Evolutionary conservation across 2,797 vertebrate genomes (phyloP).

Genomic region (Ammospiza maritima): DNA sequence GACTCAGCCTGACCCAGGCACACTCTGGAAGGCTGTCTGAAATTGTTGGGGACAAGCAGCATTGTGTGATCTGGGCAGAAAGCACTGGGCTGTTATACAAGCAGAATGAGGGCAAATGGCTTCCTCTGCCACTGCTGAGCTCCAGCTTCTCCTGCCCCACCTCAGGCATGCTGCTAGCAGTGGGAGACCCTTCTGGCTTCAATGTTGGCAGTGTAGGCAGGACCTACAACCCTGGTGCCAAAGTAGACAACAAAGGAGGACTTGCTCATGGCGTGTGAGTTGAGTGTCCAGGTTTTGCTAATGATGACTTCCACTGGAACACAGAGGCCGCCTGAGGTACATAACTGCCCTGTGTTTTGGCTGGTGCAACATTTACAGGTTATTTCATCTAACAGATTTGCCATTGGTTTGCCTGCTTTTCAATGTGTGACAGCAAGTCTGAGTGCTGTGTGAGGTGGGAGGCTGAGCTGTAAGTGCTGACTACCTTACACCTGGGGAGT

Average conservation of each 20-base stretch:
- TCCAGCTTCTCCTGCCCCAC: neutral
- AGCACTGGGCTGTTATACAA: fast-evolving
- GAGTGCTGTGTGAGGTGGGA: fast-evolving
- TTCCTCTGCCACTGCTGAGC: neutral
- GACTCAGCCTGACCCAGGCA: fast-evolving
- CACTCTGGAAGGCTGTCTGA: fast-evolving
- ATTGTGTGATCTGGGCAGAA: fast-evolving
- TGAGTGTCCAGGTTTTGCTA: neutral
- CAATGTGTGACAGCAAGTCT: fast-evolving
- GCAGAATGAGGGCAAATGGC: neutral
- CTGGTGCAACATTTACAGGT: neutral
- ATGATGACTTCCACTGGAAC: neutral
- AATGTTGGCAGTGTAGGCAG: fast-evolving
- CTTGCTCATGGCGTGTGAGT: fast-evolving
- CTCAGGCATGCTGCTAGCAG: no score
- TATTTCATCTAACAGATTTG: neutral
- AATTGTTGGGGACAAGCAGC: fast-evolving
- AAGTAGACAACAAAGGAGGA: neutral
- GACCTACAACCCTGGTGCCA: fast-evolving
- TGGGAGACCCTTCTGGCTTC: neutral
- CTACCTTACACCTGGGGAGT: fast-evolving
- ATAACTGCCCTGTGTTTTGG: no score
- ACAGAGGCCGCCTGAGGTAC: no score
- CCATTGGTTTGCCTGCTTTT: fast-evolving
- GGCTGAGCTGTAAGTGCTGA: fast-evolving